Evolutionary conservation across 2,888 invertebrate species (phyloP).

Genomic region (Acanthosoma haemorrhoidale): DNA sequence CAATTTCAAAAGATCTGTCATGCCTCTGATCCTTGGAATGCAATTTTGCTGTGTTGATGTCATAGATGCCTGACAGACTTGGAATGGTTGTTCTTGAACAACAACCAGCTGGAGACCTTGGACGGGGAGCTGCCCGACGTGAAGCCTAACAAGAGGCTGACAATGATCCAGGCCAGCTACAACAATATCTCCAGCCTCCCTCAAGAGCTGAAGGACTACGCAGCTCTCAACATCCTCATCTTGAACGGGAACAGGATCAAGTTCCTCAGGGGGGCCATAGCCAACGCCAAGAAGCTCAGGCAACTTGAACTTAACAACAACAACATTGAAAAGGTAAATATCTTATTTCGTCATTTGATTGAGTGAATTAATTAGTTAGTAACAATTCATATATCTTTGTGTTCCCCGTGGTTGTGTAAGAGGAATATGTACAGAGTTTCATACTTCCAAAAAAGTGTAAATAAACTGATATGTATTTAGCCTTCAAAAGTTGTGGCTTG

Average conservation of each 20-base stretch:
- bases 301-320: constrained; percentile 67
- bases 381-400: too few relatives aligned
- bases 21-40: too few relatives aligned
- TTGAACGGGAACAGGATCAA: constrained; percentile 67
- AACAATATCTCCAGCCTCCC: constrained; percentile 68
- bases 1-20: too few relatives aligned
- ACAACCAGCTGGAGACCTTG: constrained; percentile 66
- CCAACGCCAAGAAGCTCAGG: constrained; percentile 61
- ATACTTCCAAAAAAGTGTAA: too few relatives aligned
- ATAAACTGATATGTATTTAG: too few relatives aligned
- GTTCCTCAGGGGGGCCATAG: constrained; percentile 64
- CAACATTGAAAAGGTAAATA: constrained; percentile 63
- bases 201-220: constrained; percentile 62
- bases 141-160: constrained; percentile 56
- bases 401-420: too few relatives aligned
- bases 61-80: constrained; percentile 60
- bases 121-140: constrained; percentile 70
- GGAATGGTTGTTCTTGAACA: constrained; percentile 72
- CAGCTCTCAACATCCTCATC: constrained; percentile 63
- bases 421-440: too few relatives aligned
- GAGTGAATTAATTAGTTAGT: too few relatives aligned
- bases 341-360: too few relatives aligned
- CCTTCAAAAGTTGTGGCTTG: too few relatives aligned
- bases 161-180: constrained; percentile 65
- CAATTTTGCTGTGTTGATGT: constrained; percentile 31